Evolutionary conservation across 2,113 vertebrate species (phyloP), one percentile per base, ranked within the genome.

Genomic region (Xiphorhynchus elegans): DNA sequence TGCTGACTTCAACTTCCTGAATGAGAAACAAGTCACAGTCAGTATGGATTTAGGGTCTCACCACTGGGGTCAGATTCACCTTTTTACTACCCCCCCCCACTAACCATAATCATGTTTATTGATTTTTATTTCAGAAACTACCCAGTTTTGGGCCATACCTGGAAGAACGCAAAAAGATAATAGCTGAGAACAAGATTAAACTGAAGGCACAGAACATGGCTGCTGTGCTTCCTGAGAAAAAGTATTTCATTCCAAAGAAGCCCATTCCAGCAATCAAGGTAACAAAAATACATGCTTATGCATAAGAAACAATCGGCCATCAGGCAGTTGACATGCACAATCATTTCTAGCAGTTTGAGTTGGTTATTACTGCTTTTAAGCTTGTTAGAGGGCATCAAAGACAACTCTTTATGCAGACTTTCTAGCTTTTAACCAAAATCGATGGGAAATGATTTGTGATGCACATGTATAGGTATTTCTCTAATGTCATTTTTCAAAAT

Each of bases 81-180:
- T 52, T 52, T 84, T 68, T 64, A 19, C 44, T 63, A 28, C 13
- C 25, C 31, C 28, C 0, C 0, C 7, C 78, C 39, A 46, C 67
- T 78, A 88, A 81, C 7, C 44, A 37, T 76, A 84, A 78, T 39
- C n/a, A 28, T 35, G 4, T 88, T 92, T 95, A 40, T 56, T 60
- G 77, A 5, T 87, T 91, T 95, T 89, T 72, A 29, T 94, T 96
- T 93, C 85, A 99, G 99, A 98, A 98, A 66, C 97, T 99, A 66
- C 99, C 98, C 21, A 98, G 97, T 93, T 99, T 99, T 96, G 99
- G 99, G 44, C 98, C 98, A 42, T 99, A 98, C 95, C 98, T 99
- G 69, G 97, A 98, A 39, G 89, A 98, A 84, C 98, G 97, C 90
- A 98, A 93, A n/a, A 98, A 97, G 79, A 98, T 98, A 89, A 96